Evolutionary conservation across 2,797 vertebrate species (phyloP), one percentile per base, ranked within the genome.

Genomic region (Sparidentex hasta): DNA sequence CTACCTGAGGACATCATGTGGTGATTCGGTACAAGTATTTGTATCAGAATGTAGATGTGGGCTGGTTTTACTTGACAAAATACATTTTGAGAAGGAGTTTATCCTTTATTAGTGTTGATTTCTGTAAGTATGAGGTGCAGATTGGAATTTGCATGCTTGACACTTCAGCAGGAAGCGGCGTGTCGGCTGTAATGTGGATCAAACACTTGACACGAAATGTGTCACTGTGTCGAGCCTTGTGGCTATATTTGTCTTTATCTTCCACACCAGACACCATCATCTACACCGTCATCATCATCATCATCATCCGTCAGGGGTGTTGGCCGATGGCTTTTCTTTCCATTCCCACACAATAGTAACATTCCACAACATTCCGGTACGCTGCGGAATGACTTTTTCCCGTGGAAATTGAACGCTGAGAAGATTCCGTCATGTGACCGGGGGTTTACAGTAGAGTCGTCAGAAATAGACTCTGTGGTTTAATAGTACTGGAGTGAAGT

Each of bases 311-410:
- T 67, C 20, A 43, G 21, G n/a, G 17, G 0, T 1, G 12, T 41
- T 14, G 21, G 12, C 55, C 47, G 3, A 7, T 48, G 3, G 20
- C 23, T 52, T 38, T 38, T 81, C 48, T 62, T 76, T 71, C 78
- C 59, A 52, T 92, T 92, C 87, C 81, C 88, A 90, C 83, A 81
- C 54, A 20, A 46, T 13, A 21, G 63, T 76, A 72, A 86, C 83
- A 80, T 84, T 85, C 87, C 84, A 11, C n/a, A 64, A 21, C 76
- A 25, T 82, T 61, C 77, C 11, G 11, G 69, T 62, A 11, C 14
- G 18, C 27, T 52, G 38, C 1, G 14, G 44, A 76, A 38, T 62
- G 72, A 27, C 0, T 17, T 63, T 38, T 90, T 90, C 82, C 80
- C 82, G 59, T 73, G 85, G 64, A 88, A 82, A 80, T 23, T 59